These are phyloP conservation scores for Rhizomys pruinosus DNA, from an alignment of 2,113 vertebrate species.

Conservation along the genomic window DNA sequence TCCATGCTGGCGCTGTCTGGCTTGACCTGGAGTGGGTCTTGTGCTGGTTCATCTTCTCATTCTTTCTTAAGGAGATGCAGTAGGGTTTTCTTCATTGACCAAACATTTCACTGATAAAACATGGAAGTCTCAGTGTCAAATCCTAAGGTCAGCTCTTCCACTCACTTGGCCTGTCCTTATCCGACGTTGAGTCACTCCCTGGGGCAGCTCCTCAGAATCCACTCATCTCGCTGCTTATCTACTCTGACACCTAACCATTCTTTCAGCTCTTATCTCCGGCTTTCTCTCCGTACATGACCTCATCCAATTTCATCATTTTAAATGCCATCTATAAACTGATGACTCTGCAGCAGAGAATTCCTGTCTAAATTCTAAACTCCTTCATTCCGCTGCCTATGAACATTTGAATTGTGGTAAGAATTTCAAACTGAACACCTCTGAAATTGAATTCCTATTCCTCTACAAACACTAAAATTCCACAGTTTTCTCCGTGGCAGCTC, in stretches of 20 bases:
- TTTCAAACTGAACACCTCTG: background rate
- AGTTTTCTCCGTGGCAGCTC: constrained; percentile 5
- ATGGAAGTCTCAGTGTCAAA: background rate
- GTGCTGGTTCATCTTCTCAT: too few species aligned
- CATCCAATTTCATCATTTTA: background rate
- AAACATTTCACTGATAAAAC: background rate
- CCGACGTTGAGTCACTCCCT: background rate
- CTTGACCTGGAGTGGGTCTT: too few species aligned
- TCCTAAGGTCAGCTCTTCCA: background rate
- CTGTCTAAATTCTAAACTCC: background rate
- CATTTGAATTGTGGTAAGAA: background rate
- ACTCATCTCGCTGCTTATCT: too few species aligned
- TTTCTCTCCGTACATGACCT: background rate
- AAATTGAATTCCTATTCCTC: background rate
- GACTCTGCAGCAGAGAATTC: background rate
- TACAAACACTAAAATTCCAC: background rate
- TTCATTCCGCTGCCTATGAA: background rate
- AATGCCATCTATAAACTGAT: background rate
- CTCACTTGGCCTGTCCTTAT: background rate
- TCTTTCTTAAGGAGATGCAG: background rate
- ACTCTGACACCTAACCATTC: background rate
- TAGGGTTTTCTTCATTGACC: background rate
- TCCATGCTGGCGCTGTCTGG: too few species aligned
- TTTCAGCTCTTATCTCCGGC: background rate
- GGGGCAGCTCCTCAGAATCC: too few species aligned